Evolutionary conservation across 1,140 invertebrate genomes (phyloP).

Genomic region (Drosophila lacteicornis): DNA sequence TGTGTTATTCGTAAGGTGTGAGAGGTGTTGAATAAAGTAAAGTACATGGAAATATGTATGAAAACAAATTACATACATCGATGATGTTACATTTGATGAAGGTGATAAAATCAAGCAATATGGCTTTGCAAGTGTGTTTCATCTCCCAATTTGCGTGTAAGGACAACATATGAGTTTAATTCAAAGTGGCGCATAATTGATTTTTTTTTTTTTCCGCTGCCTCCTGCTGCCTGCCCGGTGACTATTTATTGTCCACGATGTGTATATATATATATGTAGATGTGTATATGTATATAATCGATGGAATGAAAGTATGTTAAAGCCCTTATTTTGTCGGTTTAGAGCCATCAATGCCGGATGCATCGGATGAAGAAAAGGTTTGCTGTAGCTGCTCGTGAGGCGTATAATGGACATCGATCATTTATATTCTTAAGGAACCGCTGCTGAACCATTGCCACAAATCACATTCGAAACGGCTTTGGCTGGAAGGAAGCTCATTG

Average conservation of each 20-base stretch:
- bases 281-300: neutral
- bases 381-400: conserved; percentile 12
- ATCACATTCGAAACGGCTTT: conserved; percentile 13
- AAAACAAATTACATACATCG: conserved; percentile 18
- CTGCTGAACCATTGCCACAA: conserved; percentile 24
- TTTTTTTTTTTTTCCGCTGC: conserved; percentile 2
- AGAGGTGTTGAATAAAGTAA: conserved; percentile 16
- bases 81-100: conserved; percentile 19
- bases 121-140: conserved; percentile 14
- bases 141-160: conserved; percentile 5
- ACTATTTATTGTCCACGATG: neutral
- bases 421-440: conserved; percentile 28
- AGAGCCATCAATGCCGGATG: conserved; percentile 21
- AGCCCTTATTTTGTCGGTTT: conserved; percentile 8
- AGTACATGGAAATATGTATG: conserved; percentile 20
- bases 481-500: conserved; percentile 13
- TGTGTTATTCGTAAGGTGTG: conserved; percentile 18
- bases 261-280: neutral
- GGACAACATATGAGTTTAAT: neutral
- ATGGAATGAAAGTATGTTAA: neutral
- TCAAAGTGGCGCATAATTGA: conserved; percentile 2
- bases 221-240: too few relatives aligned
- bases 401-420: conserved; percentile 30
- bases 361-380: conserved; percentile 35
- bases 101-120: conserved; percentile 18